A percentile compares a stretch with the other conserved stretches of the same genome.
These are phyloP conservation scores for Pomatostomus ruficeps DNA, from an alignment of 2,113 vertebrate species.

Conservation along the genomic window DNA sequence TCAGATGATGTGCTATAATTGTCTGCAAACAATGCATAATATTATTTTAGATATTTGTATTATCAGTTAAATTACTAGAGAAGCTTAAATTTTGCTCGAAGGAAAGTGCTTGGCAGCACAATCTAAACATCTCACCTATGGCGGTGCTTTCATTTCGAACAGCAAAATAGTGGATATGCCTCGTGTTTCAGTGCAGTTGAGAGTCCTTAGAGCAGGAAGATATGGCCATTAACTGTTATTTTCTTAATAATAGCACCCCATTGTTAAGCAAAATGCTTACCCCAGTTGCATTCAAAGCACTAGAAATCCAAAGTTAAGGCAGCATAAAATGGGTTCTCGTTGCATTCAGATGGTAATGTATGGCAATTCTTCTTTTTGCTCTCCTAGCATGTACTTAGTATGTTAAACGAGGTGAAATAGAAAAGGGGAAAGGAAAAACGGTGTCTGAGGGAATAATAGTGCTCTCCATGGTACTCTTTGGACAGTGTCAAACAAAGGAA, in stretches of 20 bases:
- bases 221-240: conserved; percentile 53
- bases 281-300: neutral
- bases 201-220: conserved; percentile 32
- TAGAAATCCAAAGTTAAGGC: conserved; percentile 42
- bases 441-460: neutral
- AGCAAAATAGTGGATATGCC: conserved; percentile 7
- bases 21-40: neutral
- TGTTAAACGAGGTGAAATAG: conserved; percentile 12
- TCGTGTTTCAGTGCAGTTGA: neutral
- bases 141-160: neutral
- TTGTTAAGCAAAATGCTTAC: conserved; percentile 42
- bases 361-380: neutral
- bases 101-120: neutral
- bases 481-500: neutral
- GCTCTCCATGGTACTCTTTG: neutral
- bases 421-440: neutral
- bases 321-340: conserved; percentile 23
- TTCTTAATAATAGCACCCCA: conserved; percentile 45
- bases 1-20: neutral
- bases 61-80: neutral
- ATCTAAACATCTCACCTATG: conserved; percentile 4
- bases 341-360: conserved; percentile 4
- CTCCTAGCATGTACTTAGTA: neutral
- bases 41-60: neutral
- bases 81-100: neutral